Base-by-base conservation (phyloP, 2,113 vertebrate genomes). In the Falcunculus frontatus region DNA sequence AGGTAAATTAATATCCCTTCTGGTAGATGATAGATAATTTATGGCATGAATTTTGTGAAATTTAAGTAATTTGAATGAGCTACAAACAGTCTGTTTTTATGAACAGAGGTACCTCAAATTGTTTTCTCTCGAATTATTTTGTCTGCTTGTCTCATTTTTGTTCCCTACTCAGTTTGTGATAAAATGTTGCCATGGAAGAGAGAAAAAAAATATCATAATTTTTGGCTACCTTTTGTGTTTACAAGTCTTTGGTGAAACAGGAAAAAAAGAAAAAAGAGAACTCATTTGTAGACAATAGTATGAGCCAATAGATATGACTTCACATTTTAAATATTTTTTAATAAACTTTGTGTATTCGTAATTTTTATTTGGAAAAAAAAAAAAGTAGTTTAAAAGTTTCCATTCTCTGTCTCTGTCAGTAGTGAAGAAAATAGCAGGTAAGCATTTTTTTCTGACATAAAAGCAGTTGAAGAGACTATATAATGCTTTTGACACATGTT, bases 1-100 rank as follows among this genome's bases (percentile, higher is more conserved):
- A 84, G 12, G 41, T 73, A 89, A 89, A 96, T 94, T 90, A 83
- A 81, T 89, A 73, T 35, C 87, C 41, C 59, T 91, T 81, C 44
- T 0, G 1, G 32, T 79, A 91, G 26, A 65, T 32, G 35, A 84
- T 11, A 76, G 47, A 83, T 78, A 88, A 57, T 47, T 80, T 83
- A 23, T 73, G 11, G 21, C 16, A 53, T 59, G 35, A 81, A 63
- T 94, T 93, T 92, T 76, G 22, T 62, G 32, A 83, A 81, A 80
- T 83, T 89, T 56, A 60, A 49, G 63, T 69, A 74, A 77, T 92
- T 93, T 89, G 50, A 89, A 86, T 93, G 85, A 97, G 55, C 42
- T 83, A 72, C 57, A 83, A 59, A 73, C 33, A 77, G 55, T 77
- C 88, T 84, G 4, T 76, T 95, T 84, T 74, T 68, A 44, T 1